Evolutionary conservation across 2,113 vertebrate genomes (phyloP).

Genomic region (Pelmatolapia mariae): DNA sequence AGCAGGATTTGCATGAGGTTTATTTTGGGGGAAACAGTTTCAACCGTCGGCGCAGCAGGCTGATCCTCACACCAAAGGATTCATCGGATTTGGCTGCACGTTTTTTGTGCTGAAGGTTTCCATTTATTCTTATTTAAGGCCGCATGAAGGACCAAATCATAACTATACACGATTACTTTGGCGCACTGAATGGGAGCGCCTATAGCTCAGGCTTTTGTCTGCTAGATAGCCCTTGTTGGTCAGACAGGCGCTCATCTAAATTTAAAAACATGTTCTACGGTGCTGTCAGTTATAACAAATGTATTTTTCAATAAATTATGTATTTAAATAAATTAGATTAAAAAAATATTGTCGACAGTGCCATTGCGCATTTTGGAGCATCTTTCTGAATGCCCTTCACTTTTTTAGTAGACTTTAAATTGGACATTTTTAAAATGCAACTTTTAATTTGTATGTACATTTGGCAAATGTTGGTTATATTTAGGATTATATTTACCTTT

Average conservation of each 20-base stretch:
- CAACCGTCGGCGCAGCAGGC: neutral
- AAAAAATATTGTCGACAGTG: no score
- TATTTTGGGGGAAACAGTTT: conserved; percentile 35
- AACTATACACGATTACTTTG: neutral
- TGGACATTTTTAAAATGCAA: neutral
- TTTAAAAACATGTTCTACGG: neutral
- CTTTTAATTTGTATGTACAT: neutral
- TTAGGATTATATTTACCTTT: neutral
- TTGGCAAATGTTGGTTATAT: neutral
- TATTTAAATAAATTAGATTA: neutral
- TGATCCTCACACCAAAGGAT: fast-evolving
- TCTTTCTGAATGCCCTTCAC: neutral
- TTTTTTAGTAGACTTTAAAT: neutral
- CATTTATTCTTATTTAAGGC: neutral
- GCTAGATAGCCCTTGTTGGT: fast-evolving
- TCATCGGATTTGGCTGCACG: neutral
- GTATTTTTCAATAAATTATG: neutral
- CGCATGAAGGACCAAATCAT: neutral
- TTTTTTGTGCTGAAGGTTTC: neutral
- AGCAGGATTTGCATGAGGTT: conserved; percentile 22
- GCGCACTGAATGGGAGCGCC: neutral
- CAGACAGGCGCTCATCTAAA: fast-evolving
- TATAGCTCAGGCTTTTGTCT: neutral
- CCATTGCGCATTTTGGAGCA: neutral
- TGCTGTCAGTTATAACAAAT: neutral